These are phyloP conservation scores for Acyrthosiphon pisum DNA, from an alignment of 1,140 invertebrate species.

Conservation along the genomic window DNA sequence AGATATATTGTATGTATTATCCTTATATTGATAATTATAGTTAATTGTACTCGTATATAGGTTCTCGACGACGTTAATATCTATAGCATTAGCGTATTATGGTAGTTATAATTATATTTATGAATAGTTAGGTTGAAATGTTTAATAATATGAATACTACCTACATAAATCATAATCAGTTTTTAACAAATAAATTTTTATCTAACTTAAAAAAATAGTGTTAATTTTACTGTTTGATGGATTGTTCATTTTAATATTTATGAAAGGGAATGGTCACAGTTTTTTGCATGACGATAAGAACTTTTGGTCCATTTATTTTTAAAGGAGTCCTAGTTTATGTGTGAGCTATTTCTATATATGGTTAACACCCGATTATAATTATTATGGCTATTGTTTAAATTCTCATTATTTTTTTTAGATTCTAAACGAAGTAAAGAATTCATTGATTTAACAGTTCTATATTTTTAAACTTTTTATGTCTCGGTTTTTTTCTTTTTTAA, in stretches of 20 bases:
- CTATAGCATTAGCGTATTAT: neutral
- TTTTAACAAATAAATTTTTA: neutral
- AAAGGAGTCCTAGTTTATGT: neutral
- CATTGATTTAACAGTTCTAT: neutral
- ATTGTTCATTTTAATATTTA: neutral
- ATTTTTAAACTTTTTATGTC: neutral
- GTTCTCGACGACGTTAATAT: neutral
- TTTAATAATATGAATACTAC: neutral
- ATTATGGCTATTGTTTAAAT: neutral
- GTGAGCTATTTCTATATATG: neutral
- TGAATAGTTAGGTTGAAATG: no score
- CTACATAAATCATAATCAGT: neutral
- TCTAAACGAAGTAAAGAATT: neutral
- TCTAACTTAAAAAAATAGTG: neutral
- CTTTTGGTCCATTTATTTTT: neutral
- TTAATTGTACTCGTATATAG: neutral
- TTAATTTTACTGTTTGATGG: neutral
- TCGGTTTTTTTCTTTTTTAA: neutral
- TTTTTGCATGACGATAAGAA: neutral
- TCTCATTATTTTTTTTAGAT: neutral
- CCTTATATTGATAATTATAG: neutral
- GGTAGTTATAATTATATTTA: neutral
- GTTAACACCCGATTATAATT: neutral
- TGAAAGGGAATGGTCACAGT: neutral
- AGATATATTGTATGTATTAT: neutral